These are phyloP conservation scores for Piscicola geometra DNA, from an alignment of 2,888 invertebrate species.

Conservation along the genomic window DNA sequence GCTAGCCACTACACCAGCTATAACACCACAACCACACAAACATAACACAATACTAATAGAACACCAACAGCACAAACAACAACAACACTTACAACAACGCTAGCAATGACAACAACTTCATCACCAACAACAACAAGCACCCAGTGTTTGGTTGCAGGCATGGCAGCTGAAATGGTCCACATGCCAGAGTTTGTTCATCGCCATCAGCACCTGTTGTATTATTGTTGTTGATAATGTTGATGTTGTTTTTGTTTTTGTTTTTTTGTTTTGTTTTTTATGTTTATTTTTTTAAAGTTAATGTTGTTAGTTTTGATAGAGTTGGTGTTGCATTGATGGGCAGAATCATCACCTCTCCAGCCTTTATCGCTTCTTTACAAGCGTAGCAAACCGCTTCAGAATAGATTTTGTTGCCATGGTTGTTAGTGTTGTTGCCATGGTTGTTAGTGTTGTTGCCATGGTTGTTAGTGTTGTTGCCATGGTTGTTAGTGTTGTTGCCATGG, in stretches of 20 bases:
- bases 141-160: constrained; percentile 87
- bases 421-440: not conserved
- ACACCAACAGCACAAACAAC: too few relatives aligned
- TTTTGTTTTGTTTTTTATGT: not conserved
- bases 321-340: too few relatives aligned
- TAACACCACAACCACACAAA: too few relatives aligned
- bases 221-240: not conserved
- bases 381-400: not conserved
- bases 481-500: not conserved
- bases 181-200: constrained; percentile 96
- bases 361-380: constrained; percentile 5
- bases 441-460: not conserved
- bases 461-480: too few relatives aligned
- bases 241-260: not conserved
- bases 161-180: constrained; percentile 96
- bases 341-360: not conserved
- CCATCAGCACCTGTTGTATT: constrained; percentile 73
- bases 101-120: too few relatives aligned
- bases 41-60: too few relatives aligned
- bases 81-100: too few relatives aligned
- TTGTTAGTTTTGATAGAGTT: too few relatives aligned
- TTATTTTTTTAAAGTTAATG: too few relatives aligned
- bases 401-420: not conserved
- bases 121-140: too few relatives aligned
- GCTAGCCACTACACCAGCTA: too few relatives aligned